Evolutionary conservation across 2,888 invertebrate species (phyloP).

Genomic region (Stenoptilia bipunctidactyla): DNA sequence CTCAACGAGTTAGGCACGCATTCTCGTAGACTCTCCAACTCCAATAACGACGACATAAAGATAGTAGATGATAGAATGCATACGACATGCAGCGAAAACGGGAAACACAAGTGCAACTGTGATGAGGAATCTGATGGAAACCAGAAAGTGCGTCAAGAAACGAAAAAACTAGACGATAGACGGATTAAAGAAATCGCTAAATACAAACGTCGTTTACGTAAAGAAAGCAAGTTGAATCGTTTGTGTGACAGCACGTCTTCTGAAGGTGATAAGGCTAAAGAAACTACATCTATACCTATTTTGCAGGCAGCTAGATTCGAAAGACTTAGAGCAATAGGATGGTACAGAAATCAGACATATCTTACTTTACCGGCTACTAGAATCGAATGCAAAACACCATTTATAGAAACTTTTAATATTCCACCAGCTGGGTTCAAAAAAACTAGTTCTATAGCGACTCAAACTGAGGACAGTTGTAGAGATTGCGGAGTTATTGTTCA

Average conservation of each 20-base stretch:
- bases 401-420: slow-evolving; percentile 32
- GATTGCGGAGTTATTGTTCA: slow-evolving; percentile 38
- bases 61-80: slow-evolving; percentile 80
- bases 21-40: slow-evolving; percentile 30
- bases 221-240: slow-evolving; percentile 53
- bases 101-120: slow-evolving; percentile 83
- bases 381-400: slow-evolving; percentile 49
- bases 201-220: slow-evolving; percentile 51
- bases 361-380: slow-evolving; percentile 51
- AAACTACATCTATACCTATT: slow-evolving; percentile 60
- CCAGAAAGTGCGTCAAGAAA: slow-evolving; percentile 23
- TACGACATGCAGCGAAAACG: slow-evolving; percentile 78
- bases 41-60: slow-evolving; percentile 21
- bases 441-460: slow-evolving; percentile 47
- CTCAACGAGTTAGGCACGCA: slow-evolving; percentile 26
- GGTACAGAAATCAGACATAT: slow-evolving; percentile 59
- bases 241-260: slow-evolving; percentile 56
- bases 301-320: slow-evolving; percentile 62
- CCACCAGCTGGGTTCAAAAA: slow-evolving; percentile 40
- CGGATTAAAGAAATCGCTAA: slow-evolving; percentile 60
- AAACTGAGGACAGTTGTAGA: slow-evolving; percentile 51
- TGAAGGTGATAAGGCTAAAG: slow-evolving; percentile 44
- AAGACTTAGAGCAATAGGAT: slow-evolving; percentile 55
- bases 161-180: slow-evolving; percentile 48
- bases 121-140: slow-evolving; percentile 76